phyloP scores from a whole-genome alignment of 2,888 invertebrate species.

The Baronia brevicornis region DNA sequence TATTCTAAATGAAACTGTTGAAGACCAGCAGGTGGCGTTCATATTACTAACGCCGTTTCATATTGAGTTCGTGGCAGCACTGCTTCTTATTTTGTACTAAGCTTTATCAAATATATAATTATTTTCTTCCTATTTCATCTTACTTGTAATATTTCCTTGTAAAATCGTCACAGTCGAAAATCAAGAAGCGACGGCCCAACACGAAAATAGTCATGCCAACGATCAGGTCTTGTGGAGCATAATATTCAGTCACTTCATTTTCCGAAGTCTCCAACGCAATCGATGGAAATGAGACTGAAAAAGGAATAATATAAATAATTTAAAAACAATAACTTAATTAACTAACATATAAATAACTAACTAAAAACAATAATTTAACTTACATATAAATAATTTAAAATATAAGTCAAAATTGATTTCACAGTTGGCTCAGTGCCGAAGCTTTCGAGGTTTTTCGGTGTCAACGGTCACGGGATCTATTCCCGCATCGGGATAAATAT shows the following conservation, averaged over 20 bases:
- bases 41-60: too few species aligned
- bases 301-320: conserved; percentile 5
- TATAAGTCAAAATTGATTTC: too few species aligned
- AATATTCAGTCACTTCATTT: conserved; percentile 84
- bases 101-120: neutral
- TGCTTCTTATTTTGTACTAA: neutral
- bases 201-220: conserved; percentile 83
- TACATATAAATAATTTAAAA: too few species aligned
- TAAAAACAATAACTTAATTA: neutral
- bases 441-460: too few species aligned
- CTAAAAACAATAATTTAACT: neutral
- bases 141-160: conserved; percentile 84
- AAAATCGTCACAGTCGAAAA: conserved; percentile 87
- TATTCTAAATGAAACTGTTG: too few species aligned
- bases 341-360: conserved; percentile 14
- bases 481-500: too few species aligned
- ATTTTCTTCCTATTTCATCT: too few species aligned
- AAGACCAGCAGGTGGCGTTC: too few species aligned
- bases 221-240: conserved; percentile 84
- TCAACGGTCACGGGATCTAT: too few species aligned
- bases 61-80: too few species aligned
- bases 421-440: too few species aligned
- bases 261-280: conserved; percentile 81
- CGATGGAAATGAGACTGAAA: conserved; percentile 76
- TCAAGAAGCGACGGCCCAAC: conserved; percentile 81